Percentiles rank a stretch among this genome's conserved stretches.
These are phyloP conservation scores for Seriola dumerili DNA, from an alignment of 2,113 vertebrate genomes.

Conservation along the genomic window DNA sequence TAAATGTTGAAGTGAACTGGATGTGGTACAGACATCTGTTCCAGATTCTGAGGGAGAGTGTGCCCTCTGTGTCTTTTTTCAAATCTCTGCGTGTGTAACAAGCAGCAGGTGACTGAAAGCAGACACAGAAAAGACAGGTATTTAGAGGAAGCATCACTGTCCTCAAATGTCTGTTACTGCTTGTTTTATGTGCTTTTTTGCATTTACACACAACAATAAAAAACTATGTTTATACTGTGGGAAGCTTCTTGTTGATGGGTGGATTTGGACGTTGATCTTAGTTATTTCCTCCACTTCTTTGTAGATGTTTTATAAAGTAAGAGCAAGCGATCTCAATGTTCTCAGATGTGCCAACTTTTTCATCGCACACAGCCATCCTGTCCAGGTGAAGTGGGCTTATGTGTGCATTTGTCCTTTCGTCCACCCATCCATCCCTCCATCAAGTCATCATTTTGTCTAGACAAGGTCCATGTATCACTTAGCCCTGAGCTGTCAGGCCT, in stretches of 20 bases:
- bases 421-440: constrained; percentile 65
- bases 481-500: constrained; percentile 66
- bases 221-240: background rate
- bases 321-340: constrained; percentile 6
- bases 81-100: background rate
- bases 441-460: constrained; percentile 45
- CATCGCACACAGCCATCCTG: background rate
- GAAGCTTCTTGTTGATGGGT: background rate
- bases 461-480: constrained; percentile 78
- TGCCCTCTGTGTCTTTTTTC: constrained; percentile 13
- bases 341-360: background rate
- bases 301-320: background rate
- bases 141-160: background rate
- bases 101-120: background rate
- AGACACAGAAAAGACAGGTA: background rate
- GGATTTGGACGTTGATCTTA: background rate
- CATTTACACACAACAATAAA: background rate
- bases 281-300: background rate
- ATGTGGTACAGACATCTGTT: background rate
- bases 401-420: constrained; percentile 32
- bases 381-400: constrained; percentile 17
- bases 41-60: constrained; percentile 3
- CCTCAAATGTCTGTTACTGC: background rate
- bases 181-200: background rate
- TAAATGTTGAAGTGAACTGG: background rate